Conservation (phyloP, 2,797 vertebrate genomes). For the Heterohyrax brucei region DNA sequence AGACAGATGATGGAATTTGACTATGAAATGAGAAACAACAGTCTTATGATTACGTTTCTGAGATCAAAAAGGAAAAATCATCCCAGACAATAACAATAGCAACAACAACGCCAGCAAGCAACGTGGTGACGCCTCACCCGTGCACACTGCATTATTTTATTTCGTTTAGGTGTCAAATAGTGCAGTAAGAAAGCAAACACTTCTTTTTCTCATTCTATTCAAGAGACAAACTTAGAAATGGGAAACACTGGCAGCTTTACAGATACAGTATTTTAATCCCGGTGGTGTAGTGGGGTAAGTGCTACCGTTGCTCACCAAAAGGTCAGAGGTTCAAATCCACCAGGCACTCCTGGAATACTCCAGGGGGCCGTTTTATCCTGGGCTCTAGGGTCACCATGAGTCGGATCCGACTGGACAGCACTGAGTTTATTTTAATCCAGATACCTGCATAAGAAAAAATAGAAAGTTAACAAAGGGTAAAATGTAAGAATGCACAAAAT, state of each 20-base stretch:
- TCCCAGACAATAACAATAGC: fast-evolving
- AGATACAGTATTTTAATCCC: background rate
- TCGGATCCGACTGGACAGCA: too few species aligned
- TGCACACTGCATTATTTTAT: background rate
- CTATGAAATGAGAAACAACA: background rate
- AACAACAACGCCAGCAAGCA: background rate
- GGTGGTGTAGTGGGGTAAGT: too few species aligned
- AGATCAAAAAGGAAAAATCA: background rate
- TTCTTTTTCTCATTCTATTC: background rate
- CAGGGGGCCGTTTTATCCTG: too few species aligned
- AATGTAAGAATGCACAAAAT: background rate
- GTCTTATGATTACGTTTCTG: background rate
- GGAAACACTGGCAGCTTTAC: too few species aligned
- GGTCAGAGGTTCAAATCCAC: too few species aligned
- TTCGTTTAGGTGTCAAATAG: background rate
- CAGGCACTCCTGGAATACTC: too few species aligned
- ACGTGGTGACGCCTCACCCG: too few species aligned
- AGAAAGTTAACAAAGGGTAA: background rate
- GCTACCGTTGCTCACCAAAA: too few species aligned
- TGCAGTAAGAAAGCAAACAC: background rate
- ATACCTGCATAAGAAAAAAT: background rate
- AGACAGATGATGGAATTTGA: background rate
- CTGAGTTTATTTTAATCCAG: background rate
- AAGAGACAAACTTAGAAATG: too few species aligned
- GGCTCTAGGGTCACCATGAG: too few species aligned